Evolutionary conservation across 2,888 invertebrate species (phyloP).

Genomic region (Rhynchonema sp.): DNA sequence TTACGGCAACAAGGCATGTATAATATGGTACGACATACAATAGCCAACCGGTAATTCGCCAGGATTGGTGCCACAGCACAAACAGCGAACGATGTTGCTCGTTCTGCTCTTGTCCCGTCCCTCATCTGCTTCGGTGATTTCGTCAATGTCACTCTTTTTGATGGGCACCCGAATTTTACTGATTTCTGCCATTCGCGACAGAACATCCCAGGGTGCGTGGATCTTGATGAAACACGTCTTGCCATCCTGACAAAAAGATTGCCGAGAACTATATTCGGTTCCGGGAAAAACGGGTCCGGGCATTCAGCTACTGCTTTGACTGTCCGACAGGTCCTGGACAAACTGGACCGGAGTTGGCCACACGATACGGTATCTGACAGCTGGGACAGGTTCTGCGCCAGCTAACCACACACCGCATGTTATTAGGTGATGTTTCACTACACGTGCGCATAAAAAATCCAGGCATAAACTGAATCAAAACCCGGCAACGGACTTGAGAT

Average conservation of each 20-base stretch:
- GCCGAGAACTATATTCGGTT: neutral
- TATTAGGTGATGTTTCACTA: too few species aligned
- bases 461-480: too few species aligned
- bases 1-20: too few species aligned
- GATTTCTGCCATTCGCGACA: neutral
- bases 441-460: too few species aligned
- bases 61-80: neutral
- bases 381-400: too few species aligned
- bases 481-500: neutral
- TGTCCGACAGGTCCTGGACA: neutral
- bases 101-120: too few species aligned
- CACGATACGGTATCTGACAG: too few species aligned
- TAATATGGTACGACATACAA: too few species aligned
- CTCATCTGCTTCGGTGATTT: too few species aligned
- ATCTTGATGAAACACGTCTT: conserved; percentile 2
- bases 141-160: neutral
- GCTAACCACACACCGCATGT: too few species aligned
- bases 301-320: neutral
- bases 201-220: conserved; percentile 1
- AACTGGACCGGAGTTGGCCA: neutral
- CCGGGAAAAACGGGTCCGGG: too few species aligned
- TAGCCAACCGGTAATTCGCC: neutral
- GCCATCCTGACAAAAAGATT: conserved; percentile 1
- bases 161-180: neutral
- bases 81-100: neutral